Conservation (phyloP, 1,140 invertebrate species). For the Drosophila busckii region DNA sequence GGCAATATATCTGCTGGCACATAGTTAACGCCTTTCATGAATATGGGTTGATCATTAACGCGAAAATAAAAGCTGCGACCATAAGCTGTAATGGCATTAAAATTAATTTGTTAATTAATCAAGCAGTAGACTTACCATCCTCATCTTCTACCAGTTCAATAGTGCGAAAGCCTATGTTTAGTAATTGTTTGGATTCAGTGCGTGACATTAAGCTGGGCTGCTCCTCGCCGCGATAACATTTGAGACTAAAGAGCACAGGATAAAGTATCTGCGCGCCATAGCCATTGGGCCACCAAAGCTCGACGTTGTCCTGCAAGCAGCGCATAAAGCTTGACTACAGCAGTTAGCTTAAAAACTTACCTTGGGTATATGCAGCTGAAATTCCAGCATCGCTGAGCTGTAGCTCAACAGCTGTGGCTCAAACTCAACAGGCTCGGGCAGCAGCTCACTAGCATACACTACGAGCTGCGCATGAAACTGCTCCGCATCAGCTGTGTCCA, state of each 20-base stretch:
- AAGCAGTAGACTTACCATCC: slow-evolving; percentile 81
- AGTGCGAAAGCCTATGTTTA: slow-evolving; percentile 91
- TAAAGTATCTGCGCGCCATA: slow-evolving; percentile 91
- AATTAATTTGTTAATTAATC: neutral
- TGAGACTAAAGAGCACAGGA: slow-evolving; percentile 81
- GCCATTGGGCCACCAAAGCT: slow-evolving; percentile 97
- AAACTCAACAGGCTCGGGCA: slow-evolving; percentile 36
- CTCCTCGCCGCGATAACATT: slow-evolving; percentile 30
- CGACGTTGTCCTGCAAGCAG: slow-evolving; percentile 35
- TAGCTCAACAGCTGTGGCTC: slow-evolving; percentile 20
- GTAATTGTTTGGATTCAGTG: slow-evolving; percentile 73
- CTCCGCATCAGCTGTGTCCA: slow-evolving; percentile 77
- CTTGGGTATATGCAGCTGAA: slow-evolving; percentile 55
- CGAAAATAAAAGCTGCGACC: slow-evolving; percentile 91
- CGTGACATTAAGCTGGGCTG: slow-evolving; percentile 23
- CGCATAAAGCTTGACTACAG: too few relatives aligned
- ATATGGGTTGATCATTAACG: slow-evolving; percentile 92
- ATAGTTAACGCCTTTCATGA: slow-evolving; percentile 97
- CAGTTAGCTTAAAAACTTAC: slow-evolving; percentile 20
- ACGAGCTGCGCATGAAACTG: slow-evolving; percentile 42
- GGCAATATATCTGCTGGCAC: slow-evolving; percentile 94
- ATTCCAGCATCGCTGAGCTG: slow-evolving; percentile 32
- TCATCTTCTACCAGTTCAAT: slow-evolving; percentile 88
- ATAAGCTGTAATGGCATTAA: slow-evolving; percentile 39
- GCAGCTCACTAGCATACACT: slow-evolving; percentile 50